Base-by-base conservation (phyloP, 2,888 invertebrate species). In the Selenia dentaria region DNA sequence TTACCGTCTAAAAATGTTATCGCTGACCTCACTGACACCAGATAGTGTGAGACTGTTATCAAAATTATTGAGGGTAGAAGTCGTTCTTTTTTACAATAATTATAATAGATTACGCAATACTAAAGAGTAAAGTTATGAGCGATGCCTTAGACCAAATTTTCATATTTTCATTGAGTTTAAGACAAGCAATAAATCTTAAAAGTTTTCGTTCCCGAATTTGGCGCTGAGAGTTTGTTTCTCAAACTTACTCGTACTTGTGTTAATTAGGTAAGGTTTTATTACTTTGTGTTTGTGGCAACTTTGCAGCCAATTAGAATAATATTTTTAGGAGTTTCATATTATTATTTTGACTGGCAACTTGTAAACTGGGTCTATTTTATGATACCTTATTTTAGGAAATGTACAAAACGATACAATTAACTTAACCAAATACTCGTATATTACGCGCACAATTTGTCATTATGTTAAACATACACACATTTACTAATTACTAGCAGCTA, bases 261-360 rank as follows among this genome's bases (percentile, higher is more conserved):
- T 52, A 55, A 63, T 59, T 57, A 58, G 54, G 51, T 56, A 48
- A 54, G 43, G 35, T 56, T 54, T 56, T 45, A 54, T 51, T 52
- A 56, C 51, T 58, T 26, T 36, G 31, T 46, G 50, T 44, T 51
- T 48, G 29, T 32, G 46, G 46, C 18, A 45, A 31, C 42, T 47
- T 33, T 40, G 28, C 25, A 2, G 28, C 31, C 24, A 26, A 41
- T 33, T 41, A 11, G 26, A 33, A 39, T 28, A 33, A 41, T 37
- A 33, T 37, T 32, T 31, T 26, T 22, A 18, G 24, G 29, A 41
- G 22, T 34, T 41, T 34, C 14, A 29, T 35, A 22, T 22, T 22
- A 22, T 22, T 6, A 28, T 42, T 41, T 42, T 34, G 28, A 24
- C 5, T 22, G 14, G 5, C 4, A 33, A 32, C 8, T 41, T 35